These are phyloP conservation scores for Nesometra sesokonis DNA, from an alignment of 35 echinoderm and acorn worm genomes.

Conservation along the genomic window DNA sequence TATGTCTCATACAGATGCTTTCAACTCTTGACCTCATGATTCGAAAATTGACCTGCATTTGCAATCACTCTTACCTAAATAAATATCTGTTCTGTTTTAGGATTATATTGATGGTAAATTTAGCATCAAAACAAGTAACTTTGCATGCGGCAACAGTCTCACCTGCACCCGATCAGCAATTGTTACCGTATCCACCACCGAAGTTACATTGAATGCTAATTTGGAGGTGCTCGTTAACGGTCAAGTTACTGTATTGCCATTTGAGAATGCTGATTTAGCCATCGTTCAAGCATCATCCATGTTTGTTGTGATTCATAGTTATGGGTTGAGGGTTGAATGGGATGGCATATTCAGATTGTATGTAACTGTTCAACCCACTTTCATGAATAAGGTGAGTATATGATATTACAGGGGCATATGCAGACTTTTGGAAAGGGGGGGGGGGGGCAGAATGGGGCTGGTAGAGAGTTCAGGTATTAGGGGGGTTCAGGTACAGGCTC, in stretches of 20 bases:
- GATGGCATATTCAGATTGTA: slow-evolving; percentile 67
- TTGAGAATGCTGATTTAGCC: slow-evolving; percentile 37
- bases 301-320: slow-evolving; percentile 62
- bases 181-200: slow-evolving; percentile 39
- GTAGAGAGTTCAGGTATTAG: too few relatives aligned
- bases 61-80: too few relatives aligned
- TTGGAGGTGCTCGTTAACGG: slow-evolving; percentile 49
- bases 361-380: slow-evolving; percentile 50
- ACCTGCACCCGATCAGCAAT: slow-evolving; percentile 58
- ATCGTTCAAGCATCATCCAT: slow-evolving; percentile 67
- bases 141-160: slow-evolving; percentile 45
- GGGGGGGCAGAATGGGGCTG: too few relatives aligned
- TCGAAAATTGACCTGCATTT: too few relatives aligned
- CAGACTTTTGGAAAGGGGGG: too few relatives aligned
- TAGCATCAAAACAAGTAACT: slow-evolving; percentile 31
- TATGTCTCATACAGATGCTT: too few relatives aligned
- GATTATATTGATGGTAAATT: slow-evolving; percentile 58
- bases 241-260: slow-evolving; percentile 35
- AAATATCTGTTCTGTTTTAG: slow-evolving; percentile 11
- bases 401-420: neutral
- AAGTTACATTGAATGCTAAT: slow-evolving; percentile 43
- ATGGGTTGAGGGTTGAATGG: slow-evolving; percentile 66
- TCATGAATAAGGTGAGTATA: slow-evolving; percentile 57
- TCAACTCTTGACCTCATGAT: too few relatives aligned
- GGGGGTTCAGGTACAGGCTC: too few relatives aligned